These are phyloP conservation scores for Verasper variegatus DNA, from an alignment of 2,113 vertebrate genomes.

Conservation along the genomic window DNA sequence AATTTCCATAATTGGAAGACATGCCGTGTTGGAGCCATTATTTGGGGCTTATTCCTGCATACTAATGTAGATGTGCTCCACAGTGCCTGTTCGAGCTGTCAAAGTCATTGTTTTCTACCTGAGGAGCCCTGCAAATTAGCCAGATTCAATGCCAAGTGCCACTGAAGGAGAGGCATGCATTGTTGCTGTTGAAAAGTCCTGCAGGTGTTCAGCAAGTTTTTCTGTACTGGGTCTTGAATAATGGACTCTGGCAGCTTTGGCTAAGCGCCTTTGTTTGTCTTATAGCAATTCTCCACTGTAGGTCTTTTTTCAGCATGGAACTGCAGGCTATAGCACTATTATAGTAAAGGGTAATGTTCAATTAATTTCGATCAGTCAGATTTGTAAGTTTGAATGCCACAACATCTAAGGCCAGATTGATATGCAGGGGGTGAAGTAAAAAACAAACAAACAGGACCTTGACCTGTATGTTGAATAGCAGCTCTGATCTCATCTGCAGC, in stretches of 20 bases:
- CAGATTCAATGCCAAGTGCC: slow-evolving; percentile 67
- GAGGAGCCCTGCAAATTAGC: slow-evolving; percentile 76
- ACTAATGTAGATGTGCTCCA: slow-evolving; percentile 77
- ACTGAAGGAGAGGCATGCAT: slow-evolving; percentile 47
- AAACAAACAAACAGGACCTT: not conserved
- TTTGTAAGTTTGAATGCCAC: not conserved
- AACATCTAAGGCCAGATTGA: not conserved
- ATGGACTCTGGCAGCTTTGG: slow-evolving; percentile 55
- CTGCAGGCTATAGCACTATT: not conserved
- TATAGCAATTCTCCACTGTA: not conserved
- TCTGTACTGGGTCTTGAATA: slow-evolving; percentile 35
- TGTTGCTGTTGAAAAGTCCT: slow-evolving; percentile 45
- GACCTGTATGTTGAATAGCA: not conserved
- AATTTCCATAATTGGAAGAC: slow-evolving; percentile 76
- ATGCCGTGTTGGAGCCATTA: slow-evolving; percentile 56
- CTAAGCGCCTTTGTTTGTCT: slow-evolving; percentile 52
- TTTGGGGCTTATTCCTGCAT: slow-evolving; percentile 61
- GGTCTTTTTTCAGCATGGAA: not conserved
- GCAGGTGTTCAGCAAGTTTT: slow-evolving; percentile 51
- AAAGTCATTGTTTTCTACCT: slow-evolving; percentile 76
- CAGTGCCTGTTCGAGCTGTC: slow-evolving; percentile 76
- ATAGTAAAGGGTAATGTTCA: slow-evolving; percentile 2
- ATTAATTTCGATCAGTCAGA: slow-evolving; percentile 14
- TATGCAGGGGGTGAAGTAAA: not conserved
- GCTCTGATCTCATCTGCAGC: slow-evolving; percentile 25